These are phyloP conservation scores for Heliconius sara DNA, from an alignment of 2,888 invertebrate species.

Conservation along the genomic window DNA sequence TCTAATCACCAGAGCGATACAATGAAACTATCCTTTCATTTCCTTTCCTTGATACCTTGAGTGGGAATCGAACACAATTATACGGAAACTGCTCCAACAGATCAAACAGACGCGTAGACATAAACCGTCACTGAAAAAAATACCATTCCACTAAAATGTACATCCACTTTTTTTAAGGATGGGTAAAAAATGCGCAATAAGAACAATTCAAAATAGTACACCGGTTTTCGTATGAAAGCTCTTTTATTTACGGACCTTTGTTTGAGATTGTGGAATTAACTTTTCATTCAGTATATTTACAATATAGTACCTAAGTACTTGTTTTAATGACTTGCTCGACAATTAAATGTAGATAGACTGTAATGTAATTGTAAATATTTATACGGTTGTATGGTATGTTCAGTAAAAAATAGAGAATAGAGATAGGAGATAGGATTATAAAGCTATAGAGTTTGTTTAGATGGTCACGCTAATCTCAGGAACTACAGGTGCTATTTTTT, in stretches of 20 bases:
- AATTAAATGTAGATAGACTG: slow-evolving; percentile 27
- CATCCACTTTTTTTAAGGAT: slow-evolving; percentile 8
- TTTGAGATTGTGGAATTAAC: slow-evolving; percentile 39
- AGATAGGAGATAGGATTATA: neutral
- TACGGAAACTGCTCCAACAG: neutral
- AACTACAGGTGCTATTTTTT: neutral
- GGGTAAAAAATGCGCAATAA: slow-evolving; percentile 21
- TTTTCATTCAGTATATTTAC: slow-evolving; percentile 18
- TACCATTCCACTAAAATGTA: neutral
- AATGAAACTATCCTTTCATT: too few species aligned
- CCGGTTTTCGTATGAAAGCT: slow-evolving; percentile 22
- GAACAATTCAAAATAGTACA: slow-evolving; percentile 29
- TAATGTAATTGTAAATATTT: neutral
- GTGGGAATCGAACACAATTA: too few species aligned
- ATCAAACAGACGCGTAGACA: neutral
- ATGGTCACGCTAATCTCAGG: neutral
- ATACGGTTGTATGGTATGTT: neutral
- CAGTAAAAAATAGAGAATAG: neutral
- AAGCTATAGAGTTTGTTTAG: neutral
- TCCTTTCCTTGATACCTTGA: too few species aligned
- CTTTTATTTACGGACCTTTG: slow-evolving; percentile 30
- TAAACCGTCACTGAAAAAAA: neutral
- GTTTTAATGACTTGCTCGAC: slow-evolving; percentile 30
- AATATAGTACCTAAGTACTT: slow-evolving; percentile 17
- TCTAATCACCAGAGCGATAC: neutral